A percentile compares a stretch with the other conserved stretches of the same genome.
These are phyloP conservation scores for Phoxinus phoxinus DNA, from an alignment of 2,113 vertebrate species.

Conservation along the genomic window DNA sequence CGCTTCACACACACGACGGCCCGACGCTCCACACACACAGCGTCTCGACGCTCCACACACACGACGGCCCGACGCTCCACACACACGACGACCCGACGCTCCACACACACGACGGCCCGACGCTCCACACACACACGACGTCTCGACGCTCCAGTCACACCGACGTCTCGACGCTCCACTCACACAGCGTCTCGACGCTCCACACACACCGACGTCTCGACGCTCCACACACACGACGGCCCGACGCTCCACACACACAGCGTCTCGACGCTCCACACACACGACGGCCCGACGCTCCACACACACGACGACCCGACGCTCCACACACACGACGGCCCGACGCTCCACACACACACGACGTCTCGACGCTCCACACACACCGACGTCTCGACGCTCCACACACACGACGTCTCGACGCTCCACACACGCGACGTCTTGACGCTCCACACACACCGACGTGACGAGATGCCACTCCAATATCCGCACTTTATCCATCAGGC, in stretches of 20 bases:
- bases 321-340: conserved; percentile 69
- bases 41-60: conserved; percentile 65
- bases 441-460: conserved; percentile 77
- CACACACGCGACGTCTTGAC: conserved; percentile 71
- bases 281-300: conserved; percentile 69
- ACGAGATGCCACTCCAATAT: conserved; percentile 78
- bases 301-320: conserved; percentile 62
- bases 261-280: conserved; percentile 78
- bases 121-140: conserved; percentile 62
- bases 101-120: conserved; percentile 74
- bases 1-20: no score
- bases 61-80: no score
- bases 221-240: conserved; percentile 63
- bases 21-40: conserved; percentile 79
- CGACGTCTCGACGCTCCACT: no score
- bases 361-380: no score
- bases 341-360: conserved; percentile 62
- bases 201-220: conserved; percentile 74
- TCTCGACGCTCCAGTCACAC: no score
- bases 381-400: conserved; percentile 77
- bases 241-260: no score
- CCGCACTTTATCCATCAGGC: conserved; percentile 67
- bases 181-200: no score
- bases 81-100: conserved; percentile 78
- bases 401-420: conserved; percentile 70